A percentile compares a stretch with the other conserved stretches of the same genome.
Evolutionary conservation across 2,888 invertebrate genomes (phyloP).

Genomic region (Sesia bembeciformis): DNA sequence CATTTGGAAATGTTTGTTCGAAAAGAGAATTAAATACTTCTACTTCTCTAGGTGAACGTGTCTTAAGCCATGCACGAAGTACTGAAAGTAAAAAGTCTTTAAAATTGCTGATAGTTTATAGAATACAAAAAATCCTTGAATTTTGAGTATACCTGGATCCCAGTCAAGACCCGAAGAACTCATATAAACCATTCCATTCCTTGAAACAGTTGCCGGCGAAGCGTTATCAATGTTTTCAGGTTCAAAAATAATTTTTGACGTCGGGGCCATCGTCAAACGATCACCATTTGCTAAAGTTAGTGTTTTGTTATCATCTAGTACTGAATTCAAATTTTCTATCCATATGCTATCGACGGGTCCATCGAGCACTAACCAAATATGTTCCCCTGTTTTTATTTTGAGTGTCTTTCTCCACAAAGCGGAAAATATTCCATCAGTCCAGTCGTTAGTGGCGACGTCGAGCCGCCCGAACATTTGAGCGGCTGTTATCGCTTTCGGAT

Average conservation of each 20-base stretch:
- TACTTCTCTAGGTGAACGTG: constrained; percentile 73
- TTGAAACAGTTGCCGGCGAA: constrained; percentile 96
- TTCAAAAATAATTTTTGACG: constrained; percentile 96
- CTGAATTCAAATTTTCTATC: constrained; percentile 98
- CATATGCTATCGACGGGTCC: constrained; percentile 98
- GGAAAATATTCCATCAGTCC: constrained; percentile 99
- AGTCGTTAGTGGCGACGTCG: constrained; percentile 98
- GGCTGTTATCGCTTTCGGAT: constrained; percentile 97
- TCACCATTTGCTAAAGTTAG: constrained; percentile 96
- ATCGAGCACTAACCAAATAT: constrained; percentile 95
- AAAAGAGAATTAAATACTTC: constrained; percentile 83
- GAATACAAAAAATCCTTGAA: not conserved
- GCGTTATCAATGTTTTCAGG: constrained; percentile 98
- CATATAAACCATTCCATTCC: constrained; percentile 97
- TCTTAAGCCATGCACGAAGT: constrained; percentile 87
- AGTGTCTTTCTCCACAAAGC: constrained; percentile 96
- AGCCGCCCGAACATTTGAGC: constrained; percentile 98
- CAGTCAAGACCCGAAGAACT: constrained; percentile 96
- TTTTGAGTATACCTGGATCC: constrained; percentile 78
- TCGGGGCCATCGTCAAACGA: constrained; percentile 93
- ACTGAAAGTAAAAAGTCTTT: constrained; percentile 59
- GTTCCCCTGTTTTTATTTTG: constrained; percentile 89
- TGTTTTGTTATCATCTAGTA: constrained; percentile 96
- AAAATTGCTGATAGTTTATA: not conserved
- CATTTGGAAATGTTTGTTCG: constrained; percentile 80